A percentile compares a stretch with the other conserved stretches of the same genome.
phyloP scores from a whole-genome alignment of 2,888 invertebrate species.

The Noctuana brunneofusca region DNA sequence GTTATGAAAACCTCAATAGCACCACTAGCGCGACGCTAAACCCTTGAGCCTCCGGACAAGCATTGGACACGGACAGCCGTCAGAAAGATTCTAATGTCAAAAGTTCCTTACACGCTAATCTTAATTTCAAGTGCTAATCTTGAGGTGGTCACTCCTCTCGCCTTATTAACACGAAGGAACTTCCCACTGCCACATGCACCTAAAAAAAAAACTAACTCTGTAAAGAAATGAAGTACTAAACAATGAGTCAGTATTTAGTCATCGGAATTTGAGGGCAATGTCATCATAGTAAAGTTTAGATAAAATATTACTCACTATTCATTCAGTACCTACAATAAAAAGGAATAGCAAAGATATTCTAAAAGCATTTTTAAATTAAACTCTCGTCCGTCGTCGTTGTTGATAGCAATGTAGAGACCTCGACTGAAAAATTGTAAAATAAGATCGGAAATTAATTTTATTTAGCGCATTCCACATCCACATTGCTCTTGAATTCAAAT shows the following conservation, averaged over 20 bases:
- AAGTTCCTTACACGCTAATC: no score
- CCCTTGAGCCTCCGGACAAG: no score
- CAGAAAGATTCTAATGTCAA: no score
- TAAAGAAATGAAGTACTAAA: neutral
- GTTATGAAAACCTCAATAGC: no score
- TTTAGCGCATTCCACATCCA: slow-evolving; percentile 35
- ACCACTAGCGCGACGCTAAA: no score
- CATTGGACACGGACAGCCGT: no score
- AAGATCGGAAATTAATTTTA: slow-evolving; percentile 33
- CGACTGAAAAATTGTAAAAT: slow-evolving; percentile 15
- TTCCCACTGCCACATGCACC: no score
- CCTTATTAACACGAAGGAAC: no score
- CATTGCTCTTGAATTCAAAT: slow-evolving; percentile 35
- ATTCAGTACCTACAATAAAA: neutral
- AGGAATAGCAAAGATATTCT: neutral
- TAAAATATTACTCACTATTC: neutral
- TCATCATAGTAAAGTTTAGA: neutral
- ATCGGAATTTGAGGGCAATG: neutral
- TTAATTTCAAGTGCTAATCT: no score
- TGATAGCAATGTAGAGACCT: neutral
- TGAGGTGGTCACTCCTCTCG: no score
- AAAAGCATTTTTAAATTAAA: slow-evolving; percentile 3
- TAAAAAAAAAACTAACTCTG: neutral
- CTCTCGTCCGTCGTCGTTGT: neutral
- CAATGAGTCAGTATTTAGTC: neutral